Evolutionary conservation across 2,888 invertebrate species (phyloP).

Genomic region (Orchestes rusci): DNA sequence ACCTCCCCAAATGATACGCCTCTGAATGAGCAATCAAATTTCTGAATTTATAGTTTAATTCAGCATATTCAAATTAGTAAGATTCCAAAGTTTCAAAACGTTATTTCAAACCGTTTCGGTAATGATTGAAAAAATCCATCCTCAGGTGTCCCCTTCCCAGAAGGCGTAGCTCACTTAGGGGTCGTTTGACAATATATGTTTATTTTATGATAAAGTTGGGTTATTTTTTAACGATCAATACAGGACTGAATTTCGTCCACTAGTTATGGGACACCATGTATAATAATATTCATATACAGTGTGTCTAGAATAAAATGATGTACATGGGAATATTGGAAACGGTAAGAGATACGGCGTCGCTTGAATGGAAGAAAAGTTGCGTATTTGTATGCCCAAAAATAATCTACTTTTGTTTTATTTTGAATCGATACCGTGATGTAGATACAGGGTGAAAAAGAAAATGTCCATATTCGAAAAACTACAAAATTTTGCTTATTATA

Average conservation of each 20-base stretch:
- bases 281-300: too few species aligned
- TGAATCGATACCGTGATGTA: too few species aligned
- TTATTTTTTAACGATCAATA: background rate
- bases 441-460: too few species aligned
- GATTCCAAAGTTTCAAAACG: background rate
- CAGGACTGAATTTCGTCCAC: background rate
- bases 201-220: background rate
- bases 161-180: background rate
- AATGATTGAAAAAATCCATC: background rate
- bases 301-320: background rate
- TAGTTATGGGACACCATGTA: constrained; percentile 2
- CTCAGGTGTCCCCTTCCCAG: background rate
- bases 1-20: background rate
- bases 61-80: background rate
- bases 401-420: too few species aligned
- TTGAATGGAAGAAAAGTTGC: too few species aligned
- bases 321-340: too few species aligned
- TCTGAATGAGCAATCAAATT: background rate
- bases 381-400: too few species aligned
- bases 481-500: too few species aligned
- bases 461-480: too few species aligned
- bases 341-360: too few species aligned
- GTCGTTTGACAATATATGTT: background rate
- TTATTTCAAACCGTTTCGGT: background rate
- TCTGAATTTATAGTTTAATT: background rate